Evolutionary conservation across 1,140 invertebrate genomes (phyloP), one percentile per base, ranked within the genome.

Genomic region (Drosophila novamexicana): DNA sequence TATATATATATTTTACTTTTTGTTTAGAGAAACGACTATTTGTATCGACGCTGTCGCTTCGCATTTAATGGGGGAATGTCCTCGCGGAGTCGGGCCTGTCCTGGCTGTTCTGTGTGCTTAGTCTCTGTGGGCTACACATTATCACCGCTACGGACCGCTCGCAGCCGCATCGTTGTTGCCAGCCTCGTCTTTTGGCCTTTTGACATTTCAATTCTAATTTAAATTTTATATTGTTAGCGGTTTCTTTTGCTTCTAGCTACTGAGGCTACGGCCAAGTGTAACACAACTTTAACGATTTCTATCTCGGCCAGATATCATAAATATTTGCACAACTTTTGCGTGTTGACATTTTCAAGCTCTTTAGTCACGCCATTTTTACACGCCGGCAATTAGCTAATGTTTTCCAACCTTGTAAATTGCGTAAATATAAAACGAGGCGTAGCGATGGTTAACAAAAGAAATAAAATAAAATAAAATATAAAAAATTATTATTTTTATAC

Each of bases 161-260:
- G 58, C 42, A 39, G 61, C 18, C 52, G 52, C 53, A 34, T 7
- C 47, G 61, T 63, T 49, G 16, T 0, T 22, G 37, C 59, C 40
- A 12, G 40, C n/a, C 47, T 40, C 34, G 52, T 58, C 14, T 12
- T 37, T 42, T 57, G 71, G 62, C 79, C 53, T 85, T 85, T 86
- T 65, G 68, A 54, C 75, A 69, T 85, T 76, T 85, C 79, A 88
- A 72, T 79, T 81, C 78, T 66, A 85, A 86, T 85, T 85, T 81
- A 86, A 84, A 84, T 85, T 78, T 81, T 86, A 78, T 78, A 85
- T 85, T 81, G 50, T 53, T 71, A 22, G 58, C 34, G 49, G 52
- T 39, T 34, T 8, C 40, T 34, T 12, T 1, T 12, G 12, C 22
- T 8, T 9, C 18, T 18, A 5, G 7, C 50, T 42, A 7, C 8